Evolutionary conservation across 2,797 vertebrate species (phyloP).

Genomic region (Anas bernieri): DNA sequence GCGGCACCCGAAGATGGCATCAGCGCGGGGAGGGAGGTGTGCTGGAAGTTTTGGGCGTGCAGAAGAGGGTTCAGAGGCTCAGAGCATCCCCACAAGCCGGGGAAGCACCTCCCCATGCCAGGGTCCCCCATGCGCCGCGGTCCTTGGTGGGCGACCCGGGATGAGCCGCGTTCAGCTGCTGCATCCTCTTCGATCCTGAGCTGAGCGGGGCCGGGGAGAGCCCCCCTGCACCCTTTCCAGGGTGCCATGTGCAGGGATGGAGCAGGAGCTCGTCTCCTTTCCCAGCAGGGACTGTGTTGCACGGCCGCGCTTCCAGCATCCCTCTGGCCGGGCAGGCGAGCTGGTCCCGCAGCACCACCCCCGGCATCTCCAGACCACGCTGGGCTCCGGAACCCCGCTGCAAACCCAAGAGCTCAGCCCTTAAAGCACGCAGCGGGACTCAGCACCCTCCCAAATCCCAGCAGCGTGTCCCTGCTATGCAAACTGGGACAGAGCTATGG

Average conservation of each 20-base stretch:
- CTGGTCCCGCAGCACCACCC: background rate
- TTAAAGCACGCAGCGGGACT: accelerated
- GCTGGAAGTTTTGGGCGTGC: accelerated
- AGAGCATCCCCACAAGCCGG: accelerated
- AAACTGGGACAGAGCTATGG: accelerated
- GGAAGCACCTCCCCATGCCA: accelerated
- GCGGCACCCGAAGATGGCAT: no score
- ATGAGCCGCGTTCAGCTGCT: background rate
- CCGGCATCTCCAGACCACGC: accelerated
- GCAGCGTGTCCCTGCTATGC: accelerated
- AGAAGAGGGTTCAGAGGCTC: background rate
- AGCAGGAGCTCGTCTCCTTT: background rate
- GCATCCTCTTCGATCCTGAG: background rate
- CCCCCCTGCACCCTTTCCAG: accelerated
- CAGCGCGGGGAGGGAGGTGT: background rate
- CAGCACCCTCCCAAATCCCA: accelerated
- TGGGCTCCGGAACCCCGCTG: accelerated
- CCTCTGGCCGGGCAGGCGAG: background rate
- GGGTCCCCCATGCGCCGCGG: accelerated
- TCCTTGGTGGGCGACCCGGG: background rate
- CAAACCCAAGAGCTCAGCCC: background rate
- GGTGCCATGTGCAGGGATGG: background rate
- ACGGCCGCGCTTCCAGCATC: accelerated
- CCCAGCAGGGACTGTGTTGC: accelerated
- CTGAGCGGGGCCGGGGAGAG: accelerated